Base-by-base conservation (phyloP, 2,797 vertebrate genomes). In the Phataginus tricuspis region DNA sequence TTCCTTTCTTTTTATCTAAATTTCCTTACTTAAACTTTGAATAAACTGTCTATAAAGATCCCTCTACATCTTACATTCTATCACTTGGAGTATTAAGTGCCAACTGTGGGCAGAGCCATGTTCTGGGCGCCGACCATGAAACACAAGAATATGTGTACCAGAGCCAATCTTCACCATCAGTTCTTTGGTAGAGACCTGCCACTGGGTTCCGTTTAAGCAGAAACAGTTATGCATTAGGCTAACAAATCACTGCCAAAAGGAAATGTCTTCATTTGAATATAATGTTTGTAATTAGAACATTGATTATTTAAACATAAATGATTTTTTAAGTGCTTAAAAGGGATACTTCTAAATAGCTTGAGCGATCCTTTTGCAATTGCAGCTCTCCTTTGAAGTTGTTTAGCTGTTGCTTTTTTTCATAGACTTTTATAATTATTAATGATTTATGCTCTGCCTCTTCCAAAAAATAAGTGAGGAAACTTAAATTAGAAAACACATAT, bases 301-400 rank as follows among this genome's bases (percentile, higher is more conserved):
- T 97, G 89, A 92, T 94, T 91, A 78, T 92, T 97, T 75, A 90
- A 95, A 97, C 96, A 92, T 72, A 97, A 92, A 96, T 94, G 88
- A 89, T 94, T 93, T 77, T 85, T 96, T 97, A 88, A 92, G 82
- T 91, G 69, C 69, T 96, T 94, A 49, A 82, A 95, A 96, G 71
- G 51, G 55, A 69, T 96, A 94, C 95, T 96, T 79, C 77, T 96
- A 80, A 97, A 71, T 91, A 89, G 59, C 88, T 93, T 97, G 96
- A 94, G 92, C 64, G 94, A 95, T 80, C 71, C 59, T 92, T 45
- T 83, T 82, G 75, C 71, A 93, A 91, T 86, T 92, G 59, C 90
- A 82, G 77, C 95, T 90, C 71, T 92, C 74, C 89, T 96, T 97
- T 96, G 63, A 84, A 71, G 89, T 89, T 92, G 31, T 94, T 96